A percentile compares a stretch with the other conserved stretches of the same genome.
Conservation (phyloP, 2,888 invertebrate species). For the Chelonus formosanus region DNA sequence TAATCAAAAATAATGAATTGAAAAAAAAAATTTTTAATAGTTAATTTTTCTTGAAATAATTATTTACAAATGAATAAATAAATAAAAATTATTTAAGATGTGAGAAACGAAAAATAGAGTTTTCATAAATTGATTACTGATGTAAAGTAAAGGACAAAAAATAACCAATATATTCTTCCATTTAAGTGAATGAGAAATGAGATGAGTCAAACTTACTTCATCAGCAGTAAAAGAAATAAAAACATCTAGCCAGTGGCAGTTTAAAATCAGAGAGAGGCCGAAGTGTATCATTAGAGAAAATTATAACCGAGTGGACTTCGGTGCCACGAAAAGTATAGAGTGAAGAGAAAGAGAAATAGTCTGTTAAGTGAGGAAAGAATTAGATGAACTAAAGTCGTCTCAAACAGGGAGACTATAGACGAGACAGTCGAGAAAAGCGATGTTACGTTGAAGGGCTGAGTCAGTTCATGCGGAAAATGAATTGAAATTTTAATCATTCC, state of each 20-base stretch:
- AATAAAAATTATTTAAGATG: too few relatives aligned
- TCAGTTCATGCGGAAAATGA: constrained; percentile 54
- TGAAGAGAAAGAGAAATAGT: constrained; percentile 5
- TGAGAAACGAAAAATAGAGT: too few relatives aligned
- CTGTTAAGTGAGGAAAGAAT: constrained; percentile 31
- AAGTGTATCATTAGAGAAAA: constrained; percentile 52
- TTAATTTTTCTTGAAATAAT: too few relatives aligned
- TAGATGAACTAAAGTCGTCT: constrained; percentile 34
- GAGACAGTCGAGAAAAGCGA: constrained; percentile 36
- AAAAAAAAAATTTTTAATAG: too few relatives aligned
- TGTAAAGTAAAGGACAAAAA: too few relatives aligned
- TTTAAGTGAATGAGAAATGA: too few relatives aligned
- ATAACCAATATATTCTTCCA: too few relatives aligned
- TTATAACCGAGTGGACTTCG: constrained; percentile 53
- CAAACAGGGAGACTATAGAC: constrained; percentile 35
- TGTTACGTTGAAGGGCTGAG: constrained; percentile 44
- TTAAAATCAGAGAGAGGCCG: constrained; percentile 36
- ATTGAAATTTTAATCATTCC: constrained; percentile 57
- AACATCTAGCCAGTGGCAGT: constrained; percentile 44
- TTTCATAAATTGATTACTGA: too few relatives aligned
- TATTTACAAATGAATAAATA: too few relatives aligned
- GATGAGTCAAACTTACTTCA: background rate
- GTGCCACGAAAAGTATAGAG: constrained; percentile 34
- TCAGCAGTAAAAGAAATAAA: constrained; percentile 43
- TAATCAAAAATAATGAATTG: too few relatives aligned